Evolutionary conservation across 2,888 invertebrate genomes (phyloP).

Genomic region (Cosmia pyralina): DNA sequence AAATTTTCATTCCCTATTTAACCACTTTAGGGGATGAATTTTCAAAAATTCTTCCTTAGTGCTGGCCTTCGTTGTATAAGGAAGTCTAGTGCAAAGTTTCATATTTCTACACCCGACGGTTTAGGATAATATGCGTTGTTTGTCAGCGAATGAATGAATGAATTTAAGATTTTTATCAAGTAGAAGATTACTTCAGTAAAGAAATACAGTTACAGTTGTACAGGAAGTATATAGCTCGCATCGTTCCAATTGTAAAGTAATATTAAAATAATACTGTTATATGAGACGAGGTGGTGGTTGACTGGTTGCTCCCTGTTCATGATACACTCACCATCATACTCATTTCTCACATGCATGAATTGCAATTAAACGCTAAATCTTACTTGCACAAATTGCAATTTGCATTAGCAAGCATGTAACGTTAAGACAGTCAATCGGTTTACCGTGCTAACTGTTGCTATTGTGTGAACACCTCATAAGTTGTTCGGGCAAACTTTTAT

Average conservation of each 20-base stretch:
- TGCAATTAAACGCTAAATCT: background rate
- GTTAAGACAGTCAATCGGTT: background rate
- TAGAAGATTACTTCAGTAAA: background rate
- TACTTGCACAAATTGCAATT: background rate
- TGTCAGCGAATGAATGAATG: background rate
- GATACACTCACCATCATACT: background rate
- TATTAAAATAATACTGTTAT: background rate
- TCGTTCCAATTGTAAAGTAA: background rate
- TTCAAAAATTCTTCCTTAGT: background rate
- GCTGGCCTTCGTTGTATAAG: background rate
- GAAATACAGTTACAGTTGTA: background rate
- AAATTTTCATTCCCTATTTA: background rate
- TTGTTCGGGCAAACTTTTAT: background rate
- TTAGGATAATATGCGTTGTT: background rate
- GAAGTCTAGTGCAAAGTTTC: background rate
- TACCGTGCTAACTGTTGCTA: no score
- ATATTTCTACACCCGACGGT: background rate
- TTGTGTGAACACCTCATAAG: background rate
- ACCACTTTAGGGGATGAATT: background rate
- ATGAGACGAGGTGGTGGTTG: background rate
- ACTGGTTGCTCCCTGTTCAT: background rate
- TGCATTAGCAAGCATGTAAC: background rate
- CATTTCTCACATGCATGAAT: constrained; percentile 31
- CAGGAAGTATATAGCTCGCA: background rate
- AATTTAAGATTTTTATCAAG: background rate